Conservation (phyloP, 2,797 vertebrate species). For the Jordanella pulchra region DNA sequence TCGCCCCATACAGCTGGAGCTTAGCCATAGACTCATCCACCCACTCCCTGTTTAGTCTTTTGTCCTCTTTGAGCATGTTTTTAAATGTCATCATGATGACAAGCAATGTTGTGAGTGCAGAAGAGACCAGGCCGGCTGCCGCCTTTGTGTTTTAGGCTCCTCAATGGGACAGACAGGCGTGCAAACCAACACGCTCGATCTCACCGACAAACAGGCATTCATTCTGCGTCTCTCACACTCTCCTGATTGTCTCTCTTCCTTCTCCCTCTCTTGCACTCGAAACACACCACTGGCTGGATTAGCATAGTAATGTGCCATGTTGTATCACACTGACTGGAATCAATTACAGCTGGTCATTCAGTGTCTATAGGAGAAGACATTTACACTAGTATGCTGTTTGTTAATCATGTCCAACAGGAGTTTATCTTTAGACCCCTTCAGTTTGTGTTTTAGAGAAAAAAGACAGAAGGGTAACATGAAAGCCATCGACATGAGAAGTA, state of each 20-base stretch:
- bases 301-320: constrained; percentile 81
- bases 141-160: constrained; percentile 63
- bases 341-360: constrained; percentile 79
- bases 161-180: constrained; percentile 69
- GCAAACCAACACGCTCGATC: constrained; percentile 52
- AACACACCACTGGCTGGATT: constrained; percentile 72
- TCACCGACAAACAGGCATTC: constrained; percentile 67
- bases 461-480: constrained; percentile 26
- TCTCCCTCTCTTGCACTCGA: constrained; percentile 35
- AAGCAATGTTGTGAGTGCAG: constrained; percentile 64
- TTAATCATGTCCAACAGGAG: constrained; percentile 79
- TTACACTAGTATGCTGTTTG: constrained; percentile 75
- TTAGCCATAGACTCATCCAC: constrained; percentile 71
- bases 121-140: constrained; percentile 58
- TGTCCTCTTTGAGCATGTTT: constrained; percentile 74
- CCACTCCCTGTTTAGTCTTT: constrained; percentile 71
- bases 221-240: constrained; percentile 61
- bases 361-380: constrained; percentile 73
- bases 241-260: constrained; percentile 51
- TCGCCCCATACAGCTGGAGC: constrained; percentile 63
- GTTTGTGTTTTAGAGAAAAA: constrained; percentile 37
- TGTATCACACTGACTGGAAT: constrained; percentile 80
- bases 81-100: constrained; percentile 78
- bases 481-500: constrained; percentile 46
- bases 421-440: constrained; percentile 70